Conservation (phyloP, 2,797 vertebrate species). For the Labeo calbasu region DNA sequence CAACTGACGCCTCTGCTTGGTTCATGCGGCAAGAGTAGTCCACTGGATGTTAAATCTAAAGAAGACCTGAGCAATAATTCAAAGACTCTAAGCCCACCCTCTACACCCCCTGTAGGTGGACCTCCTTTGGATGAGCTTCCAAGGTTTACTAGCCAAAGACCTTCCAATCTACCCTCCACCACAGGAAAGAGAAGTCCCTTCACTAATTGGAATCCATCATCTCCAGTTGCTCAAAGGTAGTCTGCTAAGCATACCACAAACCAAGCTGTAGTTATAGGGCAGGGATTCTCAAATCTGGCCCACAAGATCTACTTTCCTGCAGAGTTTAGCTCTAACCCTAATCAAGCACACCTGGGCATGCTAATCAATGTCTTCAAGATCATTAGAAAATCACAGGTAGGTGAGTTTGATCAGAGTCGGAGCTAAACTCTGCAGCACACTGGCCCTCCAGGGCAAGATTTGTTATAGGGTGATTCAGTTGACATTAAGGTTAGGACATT, state of each 20-base stretch:
- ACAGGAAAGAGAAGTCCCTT: constrained; percentile 48
- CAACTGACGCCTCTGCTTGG: constrained; percentile 23
- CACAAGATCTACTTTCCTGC: too few species aligned
- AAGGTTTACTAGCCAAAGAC: constrained; percentile 70
- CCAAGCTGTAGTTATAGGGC: not conserved
- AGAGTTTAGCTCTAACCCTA: too few species aligned
- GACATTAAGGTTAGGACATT: not conserved
- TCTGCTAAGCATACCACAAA: not conserved
- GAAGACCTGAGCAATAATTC: constrained; percentile 19
- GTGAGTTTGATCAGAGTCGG: too few species aligned
- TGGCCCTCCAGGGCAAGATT: too few species aligned
- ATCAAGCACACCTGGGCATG: too few species aligned
- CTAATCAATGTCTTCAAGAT: too few species aligned
- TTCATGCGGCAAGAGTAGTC: not conserved
- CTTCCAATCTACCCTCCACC: constrained; percentile 55
- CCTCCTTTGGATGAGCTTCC: constrained; percentile 60
- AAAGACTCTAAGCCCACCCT: not conserved
- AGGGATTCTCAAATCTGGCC: too few species aligned
- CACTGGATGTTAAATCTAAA: constrained; percentile 13
- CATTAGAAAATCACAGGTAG: too few species aligned
- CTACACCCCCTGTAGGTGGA: constrained; percentile 9
- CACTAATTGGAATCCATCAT: constrained; percentile 47
- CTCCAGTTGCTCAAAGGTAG: constrained; percentile 61
- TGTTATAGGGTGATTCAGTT: too few species aligned
- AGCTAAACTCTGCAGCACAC: too few species aligned